A percentile compares a stretch with the other conserved stretches of the same genome.
These are phyloP conservation scores for Pycnomerus fuliginosus DNA, from an alignment of 2,888 invertebrate genomes.

Conservation along the genomic window DNA sequence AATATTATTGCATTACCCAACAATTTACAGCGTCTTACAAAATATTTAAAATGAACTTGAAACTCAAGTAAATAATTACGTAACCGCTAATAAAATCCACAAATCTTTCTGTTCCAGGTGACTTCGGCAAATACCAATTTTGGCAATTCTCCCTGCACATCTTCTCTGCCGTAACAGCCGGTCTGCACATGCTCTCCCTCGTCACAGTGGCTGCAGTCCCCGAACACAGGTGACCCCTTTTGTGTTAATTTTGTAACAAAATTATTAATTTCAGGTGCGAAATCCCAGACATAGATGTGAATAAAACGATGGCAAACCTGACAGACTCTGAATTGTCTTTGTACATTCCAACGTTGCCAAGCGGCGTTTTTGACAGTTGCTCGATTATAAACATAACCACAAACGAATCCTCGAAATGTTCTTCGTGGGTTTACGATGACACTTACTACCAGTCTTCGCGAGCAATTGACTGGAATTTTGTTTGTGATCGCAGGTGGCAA, in stretches of 20 bases:
- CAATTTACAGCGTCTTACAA: not conserved
- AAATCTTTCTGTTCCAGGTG: slow-evolving; percentile 55
- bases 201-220: slow-evolving; percentile 81
- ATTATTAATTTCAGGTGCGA: slow-evolving; percentile 57
- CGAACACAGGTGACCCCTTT: slow-evolving; percentile 67
- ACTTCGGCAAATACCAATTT: slow-evolving; percentile 80
- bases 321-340: slow-evolving; percentile 57
- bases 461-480: slow-evolving; percentile 80
- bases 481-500: slow-evolving; percentile 77
- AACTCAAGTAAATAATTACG: no score
- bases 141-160: slow-evolving; percentile 78
- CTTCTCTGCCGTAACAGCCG: slow-evolving; percentile 75
- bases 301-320: slow-evolving; percentile 50
- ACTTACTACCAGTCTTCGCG: slow-evolving; percentile 72
- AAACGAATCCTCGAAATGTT: slow-evolving; percentile 52
- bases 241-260: no score
- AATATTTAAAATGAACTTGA: not conserved
- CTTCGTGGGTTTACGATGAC: slow-evolving; percentile 69
- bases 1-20: not conserved
- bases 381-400: slow-evolving; percentile 52
- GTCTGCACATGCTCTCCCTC: slow-evolving; percentile 78
- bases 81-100: no score
- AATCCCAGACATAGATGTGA: slow-evolving; percentile 59
- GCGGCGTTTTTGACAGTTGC: slow-evolving; percentile 66
- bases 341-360: slow-evolving; percentile 58